These are phyloP conservation scores for Lasioglossum marginatum DNA, from an alignment of 2,888 invertebrate species.

Conservation along the genomic window DNA sequence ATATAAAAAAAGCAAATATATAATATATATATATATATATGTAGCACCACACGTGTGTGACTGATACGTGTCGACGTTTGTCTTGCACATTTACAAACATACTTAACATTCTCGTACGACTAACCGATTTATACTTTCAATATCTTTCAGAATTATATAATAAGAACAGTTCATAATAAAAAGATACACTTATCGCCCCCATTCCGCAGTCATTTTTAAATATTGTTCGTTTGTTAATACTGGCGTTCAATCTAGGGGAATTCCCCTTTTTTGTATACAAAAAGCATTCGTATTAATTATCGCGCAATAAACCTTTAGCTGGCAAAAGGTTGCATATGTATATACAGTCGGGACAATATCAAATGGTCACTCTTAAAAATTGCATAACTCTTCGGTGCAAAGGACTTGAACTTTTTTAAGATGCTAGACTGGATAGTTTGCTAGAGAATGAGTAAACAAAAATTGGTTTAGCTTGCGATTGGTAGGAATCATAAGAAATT, in stretches of 20 bases:
- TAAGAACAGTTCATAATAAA: not conserved
- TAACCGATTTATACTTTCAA: constrained; percentile 11
- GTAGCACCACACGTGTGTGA: constrained; percentile 68
- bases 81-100: constrained; percentile 47
- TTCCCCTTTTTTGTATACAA: not conserved
- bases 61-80: constrained; percentile 53
- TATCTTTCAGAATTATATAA: not conserved
- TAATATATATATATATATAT: constrained; percentile 47
- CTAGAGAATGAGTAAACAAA: too few species aligned
- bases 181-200: not conserved
- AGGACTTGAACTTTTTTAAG: too few species aligned
- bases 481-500: too few species aligned
- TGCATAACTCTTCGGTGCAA: too few species aligned
- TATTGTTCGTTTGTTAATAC: not conserved
- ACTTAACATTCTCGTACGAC: constrained; percentile 49
- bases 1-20: constrained; percentile 69
- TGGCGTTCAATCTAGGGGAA: not conserved
- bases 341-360: too few species aligned
- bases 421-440: too few species aligned
- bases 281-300: not conserved
- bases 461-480: too few species aligned
- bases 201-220: not conserved
- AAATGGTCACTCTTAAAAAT: too few species aligned
- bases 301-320: not conserved
- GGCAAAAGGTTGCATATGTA: not conserved